Evolutionary conservation across 2,797 vertebrate species (phyloP).

Genomic region (Craterocephalus amniculus): DNA sequence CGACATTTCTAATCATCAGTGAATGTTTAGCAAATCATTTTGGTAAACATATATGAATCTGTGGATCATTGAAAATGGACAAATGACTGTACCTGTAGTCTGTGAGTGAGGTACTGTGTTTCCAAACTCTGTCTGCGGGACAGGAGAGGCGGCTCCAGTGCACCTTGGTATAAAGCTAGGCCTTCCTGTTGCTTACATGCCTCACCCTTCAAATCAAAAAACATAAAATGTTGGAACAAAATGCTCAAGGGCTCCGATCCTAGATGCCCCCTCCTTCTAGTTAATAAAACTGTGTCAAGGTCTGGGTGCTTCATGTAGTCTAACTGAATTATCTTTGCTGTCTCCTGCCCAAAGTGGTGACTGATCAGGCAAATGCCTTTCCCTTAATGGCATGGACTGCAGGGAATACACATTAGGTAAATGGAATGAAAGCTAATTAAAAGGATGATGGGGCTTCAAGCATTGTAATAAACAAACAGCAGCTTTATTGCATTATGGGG

Average conservation of each 20-base stretch:
- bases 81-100: constrained; percentile 87
- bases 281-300: constrained; percentile 60
- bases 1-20: constrained; percentile 26
- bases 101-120: constrained; percentile 91
- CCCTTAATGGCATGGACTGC: constrained; percentile 65
- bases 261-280: constrained; percentile 27
- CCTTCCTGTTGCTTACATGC: constrained; percentile 85
- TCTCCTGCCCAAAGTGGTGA: constrained; percentile 57
- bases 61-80: neutral
- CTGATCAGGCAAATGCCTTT: constrained; percentile 70
- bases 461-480: constrained; percentile 63
- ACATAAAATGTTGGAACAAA: constrained; percentile 49
- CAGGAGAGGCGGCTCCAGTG: constrained; percentile 85
- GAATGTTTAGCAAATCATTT: constrained; percentile 13
- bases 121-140: constrained; percentile 93
- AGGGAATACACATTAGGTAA: constrained; percentile 71
- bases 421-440: constrained; percentile 78
- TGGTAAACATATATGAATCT: constrained; percentile 12
- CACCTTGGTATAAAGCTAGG: constrained; percentile 83
- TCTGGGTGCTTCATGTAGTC: constrained; percentile 48
- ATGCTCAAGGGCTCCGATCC: constrained; percentile 12
- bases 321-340: constrained; percentile 65
- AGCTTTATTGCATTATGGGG: constrained; percentile 60
- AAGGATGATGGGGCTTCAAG: constrained; percentile 65
- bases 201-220: constrained; percentile 84